Percentiles rank a stretch among this genome's conserved stretches.
phyloP scores from a whole-genome alignment of 2,888 invertebrate species.

The Drosophila kambysellisi region DNA sequence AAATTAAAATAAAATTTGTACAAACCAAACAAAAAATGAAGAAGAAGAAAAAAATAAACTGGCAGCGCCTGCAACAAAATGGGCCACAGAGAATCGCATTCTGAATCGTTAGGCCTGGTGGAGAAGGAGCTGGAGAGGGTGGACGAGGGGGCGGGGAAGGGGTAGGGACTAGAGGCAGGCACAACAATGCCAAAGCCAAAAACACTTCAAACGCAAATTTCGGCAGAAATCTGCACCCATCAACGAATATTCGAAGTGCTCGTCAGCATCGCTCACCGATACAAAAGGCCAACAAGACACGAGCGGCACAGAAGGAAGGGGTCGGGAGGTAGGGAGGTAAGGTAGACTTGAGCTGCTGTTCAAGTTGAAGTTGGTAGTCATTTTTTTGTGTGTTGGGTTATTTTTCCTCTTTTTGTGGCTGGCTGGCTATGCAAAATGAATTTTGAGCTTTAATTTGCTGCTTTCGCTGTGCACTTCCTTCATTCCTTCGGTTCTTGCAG shows the following conservation, averaged over 20 bases:
- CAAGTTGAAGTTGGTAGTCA: conserved; percentile 24
- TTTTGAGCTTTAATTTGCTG: conserved; percentile 74
- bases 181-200: conserved; percentile 58
- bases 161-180: background rate
- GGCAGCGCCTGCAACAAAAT: conserved; percentile 48
- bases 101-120: background rate
- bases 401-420: background rate
- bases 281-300: conserved; percentile 51
- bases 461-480: conserved; percentile 77
- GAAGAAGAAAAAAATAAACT: conserved; percentile 2
- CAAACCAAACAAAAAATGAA: conserved; percentile 2
- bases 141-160: background rate
- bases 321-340: background rate
- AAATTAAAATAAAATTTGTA: conserved; percentile 68
- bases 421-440: conserved; percentile 73
- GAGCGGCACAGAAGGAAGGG: conserved; percentile 26
- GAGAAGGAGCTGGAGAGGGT: background rate
- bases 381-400: background rate
- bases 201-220: conserved; percentile 81
- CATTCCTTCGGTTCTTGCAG: conserved; percentile 20
- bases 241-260: conserved; percentile 62
- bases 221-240: conserved; percentile 82
- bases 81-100: conserved; percentile 32
- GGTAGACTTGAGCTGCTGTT: conserved; percentile 1
- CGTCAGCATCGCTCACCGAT: conserved; percentile 53